Conservation (phyloP, 1,140 invertebrate species). For the Drosophila virilis region DNA sequence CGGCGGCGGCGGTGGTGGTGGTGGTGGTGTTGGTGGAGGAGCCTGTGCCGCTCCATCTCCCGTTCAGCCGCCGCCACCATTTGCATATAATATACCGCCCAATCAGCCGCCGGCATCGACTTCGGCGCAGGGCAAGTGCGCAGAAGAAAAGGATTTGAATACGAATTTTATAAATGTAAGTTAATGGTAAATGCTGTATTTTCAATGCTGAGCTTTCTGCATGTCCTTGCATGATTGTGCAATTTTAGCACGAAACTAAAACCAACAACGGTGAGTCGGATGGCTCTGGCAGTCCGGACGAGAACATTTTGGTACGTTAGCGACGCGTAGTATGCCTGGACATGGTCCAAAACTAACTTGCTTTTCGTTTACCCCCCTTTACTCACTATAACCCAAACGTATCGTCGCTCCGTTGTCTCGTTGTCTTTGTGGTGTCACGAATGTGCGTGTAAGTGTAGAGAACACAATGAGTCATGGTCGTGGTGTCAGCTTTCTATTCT, state of each 20-base stretch:
- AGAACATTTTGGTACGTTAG: constrained; percentile 85
- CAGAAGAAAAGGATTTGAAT: constrained; percentile 86
- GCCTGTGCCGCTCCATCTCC: constrained; percentile 36
- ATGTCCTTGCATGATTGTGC: constrained; percentile 62
- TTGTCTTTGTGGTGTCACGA: constrained; percentile 43
- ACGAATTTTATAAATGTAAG: constrained; percentile 86
- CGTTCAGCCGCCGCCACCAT: constrained; percentile 85
- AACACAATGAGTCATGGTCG: constrained; percentile 54
- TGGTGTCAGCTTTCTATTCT: constrained; percentile 29
- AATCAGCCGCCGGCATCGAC: constrained; percentile 64
- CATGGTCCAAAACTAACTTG: constrained; percentile 59
- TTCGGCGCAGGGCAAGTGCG: constrained; percentile 76
- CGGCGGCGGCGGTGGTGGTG: constrained; percentile 29
- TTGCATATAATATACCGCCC: constrained; percentile 90
- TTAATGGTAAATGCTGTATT: constrained; percentile 23
- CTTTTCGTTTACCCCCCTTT: constrained; percentile 53
- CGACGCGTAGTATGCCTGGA: constrained; percentile 29
- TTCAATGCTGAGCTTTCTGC: constrained; percentile 36
- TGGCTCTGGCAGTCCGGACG: constrained; percentile 85
- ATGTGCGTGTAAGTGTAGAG: constrained; percentile 66
- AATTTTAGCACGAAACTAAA: constrained; percentile 62
- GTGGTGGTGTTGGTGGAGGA: constrained; percentile 30
- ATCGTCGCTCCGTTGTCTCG: constrained; percentile 10
- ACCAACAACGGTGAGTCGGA: constrained; percentile 36
- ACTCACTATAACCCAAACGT: constrained; percentile 34